These are phyloP conservation scores for Siniperca chuatsi DNA, from an alignment of 2,113 vertebrate species.

Conservation along the genomic window DNA sequence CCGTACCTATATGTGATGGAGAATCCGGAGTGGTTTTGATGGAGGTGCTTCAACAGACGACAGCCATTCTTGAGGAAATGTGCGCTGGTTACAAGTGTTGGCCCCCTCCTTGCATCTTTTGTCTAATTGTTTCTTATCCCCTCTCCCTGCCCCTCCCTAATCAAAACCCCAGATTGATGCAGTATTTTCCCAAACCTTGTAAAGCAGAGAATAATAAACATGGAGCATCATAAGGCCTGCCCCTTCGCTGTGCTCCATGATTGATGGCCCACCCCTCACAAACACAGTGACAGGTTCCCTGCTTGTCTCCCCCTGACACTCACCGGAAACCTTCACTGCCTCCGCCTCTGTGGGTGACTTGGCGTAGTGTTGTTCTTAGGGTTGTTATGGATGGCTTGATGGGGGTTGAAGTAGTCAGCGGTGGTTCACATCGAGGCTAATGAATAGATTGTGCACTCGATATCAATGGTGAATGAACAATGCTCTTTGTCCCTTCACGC, in stretches of 20 bases:
- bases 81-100: neutral
- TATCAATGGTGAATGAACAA: constrained; percentile 76
- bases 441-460: constrained; percentile 74
- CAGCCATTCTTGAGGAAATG: constrained; percentile 1
- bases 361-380: constrained; percentile 51
- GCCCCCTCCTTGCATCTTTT: constrained; percentile 11
- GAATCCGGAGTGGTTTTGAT: constrained; percentile 30
- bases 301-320: constrained; percentile 49
- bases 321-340: constrained; percentile 71
- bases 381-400: constrained; percentile 70
- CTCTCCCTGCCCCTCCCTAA: constrained; percentile 12
- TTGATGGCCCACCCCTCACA: constrained; percentile 70
- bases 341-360: constrained; percentile 48
- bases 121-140: constrained; percentile 14
- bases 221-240: constrained; percentile 16
- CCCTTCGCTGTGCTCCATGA: constrained; percentile 55
- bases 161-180: constrained; percentile 25
- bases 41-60: constrained; percentile 12
- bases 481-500: constrained; percentile 59
- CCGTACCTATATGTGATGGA: constrained; percentile 23
- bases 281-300: constrained; percentile 63
- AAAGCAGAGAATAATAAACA: constrained; percentile 46
- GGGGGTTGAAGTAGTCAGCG: constrained; percentile 55
- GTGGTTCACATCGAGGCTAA: constrained; percentile 69
- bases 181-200: constrained; percentile 46